Percentiles rank a stretch among this genome's conserved stretches.
Evolutionary conservation across 2,888 invertebrate genomes (phyloP).

Genomic region (Leucophora obtusa): DNA sequence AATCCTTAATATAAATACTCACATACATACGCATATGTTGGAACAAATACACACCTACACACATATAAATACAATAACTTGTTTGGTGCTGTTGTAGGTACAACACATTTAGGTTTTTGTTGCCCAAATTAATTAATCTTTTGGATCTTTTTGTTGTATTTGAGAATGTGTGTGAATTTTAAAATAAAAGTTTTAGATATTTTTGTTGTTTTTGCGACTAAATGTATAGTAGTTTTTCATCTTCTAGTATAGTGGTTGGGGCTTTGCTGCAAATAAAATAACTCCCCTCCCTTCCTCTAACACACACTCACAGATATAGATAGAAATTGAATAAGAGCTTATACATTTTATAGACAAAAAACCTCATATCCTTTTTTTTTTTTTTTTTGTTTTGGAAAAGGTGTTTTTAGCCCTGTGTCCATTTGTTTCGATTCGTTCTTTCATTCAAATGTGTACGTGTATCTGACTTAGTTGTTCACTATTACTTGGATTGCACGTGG

Average conservation of each 20-base stretch:
- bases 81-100: conserved; percentile 25
- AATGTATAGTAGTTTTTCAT: conserved; percentile 41
- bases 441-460: conserved; percentile 53
- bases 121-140: conserved; percentile 57
- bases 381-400: conserved; percentile 7
- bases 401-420: conserved; percentile 26
- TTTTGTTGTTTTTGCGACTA: conserved; percentile 23
- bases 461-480: conserved; percentile 62
- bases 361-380: conserved; percentile 38
- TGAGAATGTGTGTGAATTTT: conserved; percentile 53
- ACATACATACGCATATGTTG: neutral
- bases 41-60: neutral
- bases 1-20: neutral
- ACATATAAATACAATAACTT: neutral
- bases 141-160: conserved; percentile 34
- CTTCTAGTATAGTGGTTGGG: neutral
- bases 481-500: conserved; percentile 65
- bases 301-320: neutral
- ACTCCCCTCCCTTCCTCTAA: no score
- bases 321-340: neutral
- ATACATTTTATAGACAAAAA: neutral
- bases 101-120: conserved; percentile 28
- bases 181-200: conserved; percentile 52
- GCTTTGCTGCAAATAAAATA: neutral
- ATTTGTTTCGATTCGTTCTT: conserved; percentile 35